Evolutionary conservation across 2,888 invertebrate species (phyloP), one percentile per base, ranked within the genome.

Genomic region (Rhyacophila evoluta): DNA sequence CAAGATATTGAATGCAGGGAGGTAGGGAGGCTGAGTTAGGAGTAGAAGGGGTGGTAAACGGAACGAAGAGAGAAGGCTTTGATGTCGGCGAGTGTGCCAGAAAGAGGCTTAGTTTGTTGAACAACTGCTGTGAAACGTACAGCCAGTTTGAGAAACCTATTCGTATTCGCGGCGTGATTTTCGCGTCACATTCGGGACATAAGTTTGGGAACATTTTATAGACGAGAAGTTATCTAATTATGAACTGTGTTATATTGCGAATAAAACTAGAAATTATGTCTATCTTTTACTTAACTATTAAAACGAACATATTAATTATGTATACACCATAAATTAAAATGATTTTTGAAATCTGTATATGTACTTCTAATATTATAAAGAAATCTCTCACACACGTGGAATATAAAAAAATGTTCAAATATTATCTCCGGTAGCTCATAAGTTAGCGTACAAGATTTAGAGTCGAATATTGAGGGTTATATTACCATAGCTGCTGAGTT

Each of bases 91-190:
- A 55, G 19, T 55, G 55, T 55, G 55, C 55, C 55, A 55, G 55
- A 55, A 55, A 55, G 19, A 55, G 55, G 55, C 55, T 55, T 55
- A 55, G 55, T 25, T 55, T 55, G 55, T 55, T 55, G 55, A 55
- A 55, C 55, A 55, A 55, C 55, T 55, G 55, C 55, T 55, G 55
- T 55, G 25, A 55, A 55, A 55, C 19, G 25, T 41, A 41, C 41
- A 55, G 25, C 8, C 55, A 55, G 19, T 55, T 55, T 19, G 8
- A 19, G 55, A 25, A 25, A 33, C 8, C 55, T 55, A 55, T 55
- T 55, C 55, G 19, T 55, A 55, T 55, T 6, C 55, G 3, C 55
- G 25, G 25, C 19, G 55, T 25, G 55, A 55, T 55, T 55, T 55
- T 55, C 8, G 19, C 25, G 8, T 55, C 10, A 8, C 19, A 19